Percentiles rank a stretch among this genome's conserved stretches.
These are phyloP conservation scores for Gnathonemus echidnorhynchus DNA, from an alignment of 2,113 vertebrate species.

Conservation along the genomic window DNA sequence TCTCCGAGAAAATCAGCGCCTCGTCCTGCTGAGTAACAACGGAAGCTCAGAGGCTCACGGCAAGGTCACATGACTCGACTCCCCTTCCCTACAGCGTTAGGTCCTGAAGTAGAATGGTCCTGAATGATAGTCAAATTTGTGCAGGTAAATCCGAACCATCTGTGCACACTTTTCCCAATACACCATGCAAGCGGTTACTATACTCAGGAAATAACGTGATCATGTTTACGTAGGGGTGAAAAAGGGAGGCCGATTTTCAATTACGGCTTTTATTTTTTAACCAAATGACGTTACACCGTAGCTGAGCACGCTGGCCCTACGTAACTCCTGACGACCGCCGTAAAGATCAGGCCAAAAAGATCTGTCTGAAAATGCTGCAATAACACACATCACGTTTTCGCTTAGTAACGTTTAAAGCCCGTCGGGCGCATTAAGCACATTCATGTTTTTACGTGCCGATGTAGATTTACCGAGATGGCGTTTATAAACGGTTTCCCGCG, in stretches of 20 bases:
- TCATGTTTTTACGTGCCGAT: slow-evolving; percentile 9
- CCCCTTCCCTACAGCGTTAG: not conserved
- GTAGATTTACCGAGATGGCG: not conserved
- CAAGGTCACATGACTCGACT: not conserved
- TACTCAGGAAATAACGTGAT: slow-evolving; percentile 18
- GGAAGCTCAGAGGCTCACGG: not conserved
- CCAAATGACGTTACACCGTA: not conserved
- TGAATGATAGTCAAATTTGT: not conserved
- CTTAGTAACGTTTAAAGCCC: not conserved
- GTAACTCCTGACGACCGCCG: not conserved
- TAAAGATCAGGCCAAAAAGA: not conserved
- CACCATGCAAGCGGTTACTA: slow-evolving; percentile 17
- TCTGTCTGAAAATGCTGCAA: slow-evolving; percentile 3
- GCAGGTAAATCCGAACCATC: not conserved
- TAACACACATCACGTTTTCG: not conserved
- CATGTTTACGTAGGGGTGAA: not conserved
- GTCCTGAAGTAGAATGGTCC: not conserved
- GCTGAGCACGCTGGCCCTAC: not conserved
- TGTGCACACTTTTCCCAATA: not conserved
- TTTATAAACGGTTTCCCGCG: slow-evolving; percentile 7
- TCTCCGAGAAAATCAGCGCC: slow-evolving; percentile 82
- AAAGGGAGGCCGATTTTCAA: not conserved
- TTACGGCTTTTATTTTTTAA: not conserved
- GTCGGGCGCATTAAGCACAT: slow-evolving; percentile 15
- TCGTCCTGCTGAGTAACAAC: slow-evolving; percentile 60